These are phyloP conservation scores for Cyanocitta stelleri DNA, from an alignment of 2,113 vertebrate genomes.

Conservation along the genomic window DNA sequence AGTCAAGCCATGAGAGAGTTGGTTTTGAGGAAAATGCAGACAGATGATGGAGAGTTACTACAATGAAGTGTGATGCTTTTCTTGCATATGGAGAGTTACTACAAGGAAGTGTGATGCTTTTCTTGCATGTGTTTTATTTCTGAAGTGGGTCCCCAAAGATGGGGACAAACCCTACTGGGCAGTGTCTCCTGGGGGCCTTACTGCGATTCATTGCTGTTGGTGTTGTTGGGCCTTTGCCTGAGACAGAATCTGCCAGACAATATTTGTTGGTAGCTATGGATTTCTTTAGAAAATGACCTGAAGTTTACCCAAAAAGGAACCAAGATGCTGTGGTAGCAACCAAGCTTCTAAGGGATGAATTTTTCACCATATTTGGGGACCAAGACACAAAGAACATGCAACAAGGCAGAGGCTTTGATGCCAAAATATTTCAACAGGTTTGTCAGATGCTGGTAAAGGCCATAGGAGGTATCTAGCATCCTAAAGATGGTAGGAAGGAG, in stretches of 20 bases:
- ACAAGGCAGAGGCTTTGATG: background rate
- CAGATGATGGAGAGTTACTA: background rate
- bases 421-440: background rate
- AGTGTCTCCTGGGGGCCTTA: background rate
- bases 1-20: background rate
- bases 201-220: background rate
- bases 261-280: slow-evolving; percentile 59
- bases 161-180: background rate
- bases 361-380: slow-evolving; percentile 58
- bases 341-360: background rate
- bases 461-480: background rate
- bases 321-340: background rate
- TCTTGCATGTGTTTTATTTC: background rate
- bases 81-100: no score
- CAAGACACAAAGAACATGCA: background rate
- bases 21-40: background rate
- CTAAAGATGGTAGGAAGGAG: background rate
- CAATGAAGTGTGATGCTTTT: background rate
- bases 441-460: background rate
- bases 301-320: slow-evolving; percentile 52
- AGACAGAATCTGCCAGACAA: slow-evolving; percentile 19
- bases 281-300: slow-evolving; percentile 40
- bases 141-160: background rate
- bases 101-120: background rate
- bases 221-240: slow-evolving; percentile 26